phyloP scores from a whole-genome alignment of 1,140 invertebrate genomes.

The Leucophenga varia region DNA sequence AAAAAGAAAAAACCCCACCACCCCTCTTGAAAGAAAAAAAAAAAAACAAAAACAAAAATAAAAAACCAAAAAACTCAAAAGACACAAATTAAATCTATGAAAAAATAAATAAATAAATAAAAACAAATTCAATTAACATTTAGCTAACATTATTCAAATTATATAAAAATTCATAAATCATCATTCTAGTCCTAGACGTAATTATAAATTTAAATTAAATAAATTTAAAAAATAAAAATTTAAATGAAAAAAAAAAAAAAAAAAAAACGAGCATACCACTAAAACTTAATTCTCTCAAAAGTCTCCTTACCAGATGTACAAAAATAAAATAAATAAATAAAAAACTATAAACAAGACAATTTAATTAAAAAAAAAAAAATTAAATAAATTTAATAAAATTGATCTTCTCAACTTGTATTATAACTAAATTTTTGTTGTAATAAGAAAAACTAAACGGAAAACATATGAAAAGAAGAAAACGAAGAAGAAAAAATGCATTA shows the following conservation, averaged over 20 bases:
- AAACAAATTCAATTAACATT: conserved; percentile 36
- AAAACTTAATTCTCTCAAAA: conserved; percentile 40
- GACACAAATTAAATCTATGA: too few species aligned
- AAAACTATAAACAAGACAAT: too few species aligned
- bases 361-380: too few species aligned
- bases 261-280: background rate
- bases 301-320: conserved; percentile 51
- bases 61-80: too few species aligned
- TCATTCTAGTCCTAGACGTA: too few species aligned
- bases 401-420: too few species aligned
- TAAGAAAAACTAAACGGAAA: too few species aligned
- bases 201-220: conserved; percentile 20
- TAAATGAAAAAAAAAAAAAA: conserved; percentile 34
- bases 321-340: conserved; percentile 23
- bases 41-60: too few species aligned
- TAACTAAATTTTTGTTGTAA: too few species aligned
- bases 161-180: conserved; percentile 13
- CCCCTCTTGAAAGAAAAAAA: too few species aligned
- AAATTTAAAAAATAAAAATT: conserved; percentile 42
- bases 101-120: background rate
- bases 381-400: too few species aligned
- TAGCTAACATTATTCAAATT: conserved; percentile 53
- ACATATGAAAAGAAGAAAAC: conserved; percentile 6
- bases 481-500: conserved; percentile 26
- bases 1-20: too few species aligned